Conservation (phyloP, 2,888 invertebrate genomes). For the Rhagonycha lutea region DNA sequence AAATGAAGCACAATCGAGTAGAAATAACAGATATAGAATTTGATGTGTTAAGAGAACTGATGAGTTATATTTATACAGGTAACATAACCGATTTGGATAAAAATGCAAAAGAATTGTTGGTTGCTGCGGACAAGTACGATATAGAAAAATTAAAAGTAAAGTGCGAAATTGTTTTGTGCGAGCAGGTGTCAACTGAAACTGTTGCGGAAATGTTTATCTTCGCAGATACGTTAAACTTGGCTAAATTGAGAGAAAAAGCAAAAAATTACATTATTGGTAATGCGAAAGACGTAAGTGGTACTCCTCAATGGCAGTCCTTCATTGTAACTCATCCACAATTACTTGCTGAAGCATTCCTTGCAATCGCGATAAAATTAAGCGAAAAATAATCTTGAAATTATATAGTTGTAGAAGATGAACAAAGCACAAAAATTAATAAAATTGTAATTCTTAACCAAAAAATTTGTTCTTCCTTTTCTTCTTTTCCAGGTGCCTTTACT, state of each 20-base stretch:
- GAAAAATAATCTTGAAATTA: too few relatives aligned
- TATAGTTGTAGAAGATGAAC: too few relatives aligned
- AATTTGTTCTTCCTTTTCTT: too few relatives aligned
- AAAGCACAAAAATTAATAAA: too few relatives aligned
- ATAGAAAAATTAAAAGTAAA: neutral
- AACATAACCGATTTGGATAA: slow-evolving; percentile 94
- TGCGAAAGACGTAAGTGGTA: neutral
- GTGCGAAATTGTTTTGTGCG: neutral
- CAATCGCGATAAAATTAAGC: neutral
- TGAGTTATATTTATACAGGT: slow-evolving; percentile 97
- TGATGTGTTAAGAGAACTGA: slow-evolving; percentile 96
- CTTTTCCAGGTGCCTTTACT: too few relatives aligned
- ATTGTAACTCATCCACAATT: neutral
- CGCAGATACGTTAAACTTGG: neutral
- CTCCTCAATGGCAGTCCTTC: neutral
- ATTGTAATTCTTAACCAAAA: too few relatives aligned
- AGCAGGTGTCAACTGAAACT: neutral
- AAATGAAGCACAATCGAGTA: slow-evolving; percentile 93
- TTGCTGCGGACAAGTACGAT: neutral
- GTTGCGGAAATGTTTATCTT: neutral
- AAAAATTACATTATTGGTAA: neutral
- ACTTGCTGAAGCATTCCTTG: neutral
- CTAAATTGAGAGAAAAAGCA: neutral
- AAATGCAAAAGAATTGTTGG: slow-evolving; percentile 97
- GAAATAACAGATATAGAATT: slow-evolving; percentile 98